Base-by-base conservation (phyloP, 1,140 invertebrate species). In the Leguminivora glycinivorella region DNA sequence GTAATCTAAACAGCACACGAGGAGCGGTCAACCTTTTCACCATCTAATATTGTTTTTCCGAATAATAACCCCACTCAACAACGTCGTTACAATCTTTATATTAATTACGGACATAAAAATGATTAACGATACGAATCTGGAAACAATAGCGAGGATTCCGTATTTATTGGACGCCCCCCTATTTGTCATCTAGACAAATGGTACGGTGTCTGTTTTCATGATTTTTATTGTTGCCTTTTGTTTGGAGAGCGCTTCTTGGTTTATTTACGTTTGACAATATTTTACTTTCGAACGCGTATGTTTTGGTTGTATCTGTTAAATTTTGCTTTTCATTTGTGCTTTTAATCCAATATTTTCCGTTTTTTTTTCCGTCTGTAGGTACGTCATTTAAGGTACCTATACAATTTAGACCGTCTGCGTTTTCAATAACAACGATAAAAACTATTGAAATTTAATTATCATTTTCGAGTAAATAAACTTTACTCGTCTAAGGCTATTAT, bases 51-150 rank as follows among this genome's bases (percentile, higher is more conserved):
- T 60, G 56, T 56, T 56, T 56, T 70, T 70, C 70, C 66, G 68
- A 78, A 73, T 75, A 79, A 81, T 77, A 79, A 75, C 71, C 71
- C 25, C 31, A 47, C 40, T 38, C 60, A 73, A 63, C 70, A 82
- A 82, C 81, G 84, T 85, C 83, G 76, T 80, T 80, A 82, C 75
- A 78, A 82, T 87, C 82, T 86, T 86, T 84, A 83, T 89, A 90
- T 90, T 90, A 90, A 90, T 90, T 89, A 84, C 83, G 73, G 81
- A 79, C 80, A 90, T 90, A 90, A 90, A 89, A 88, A 88, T 90
- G 85, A 90, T 90, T 87, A 89, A 89, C 85, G 85, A 73, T 70
- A 66, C 75, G 76, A 80, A 85, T 90, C 80, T 82, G 81, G 83
- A 85, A 88, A 90, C 87, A 89, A 89, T 89, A 82, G 76, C 72